Conservation (phyloP, 2,113 vertebrate species). For the Bungarus multicinctus region DNA sequence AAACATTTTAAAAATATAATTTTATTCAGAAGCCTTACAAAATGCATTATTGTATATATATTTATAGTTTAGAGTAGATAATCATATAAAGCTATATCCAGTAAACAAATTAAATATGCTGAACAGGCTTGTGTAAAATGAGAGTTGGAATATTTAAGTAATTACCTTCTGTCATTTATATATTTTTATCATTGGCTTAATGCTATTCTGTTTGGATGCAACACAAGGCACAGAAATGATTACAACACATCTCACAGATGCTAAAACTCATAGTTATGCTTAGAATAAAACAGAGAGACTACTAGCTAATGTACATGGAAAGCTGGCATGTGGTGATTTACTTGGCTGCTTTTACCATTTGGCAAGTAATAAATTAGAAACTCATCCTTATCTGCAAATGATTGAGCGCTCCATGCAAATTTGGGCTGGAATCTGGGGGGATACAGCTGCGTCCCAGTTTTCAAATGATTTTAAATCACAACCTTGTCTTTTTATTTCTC, state of each 20-base stretch:
- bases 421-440: neutral
- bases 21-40: conserved; percentile 52
- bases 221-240: neutral
- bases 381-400: neutral
- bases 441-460: neutral
- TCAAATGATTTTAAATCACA: neutral
- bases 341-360: neutral
- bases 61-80: conserved; percentile 43
- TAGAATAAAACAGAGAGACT: neutral
- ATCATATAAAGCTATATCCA: conserved; percentile 24
- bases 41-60: conserved; percentile 33
- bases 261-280: neutral
- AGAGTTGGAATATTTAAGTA: neutral
- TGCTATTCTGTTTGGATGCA: neutral
- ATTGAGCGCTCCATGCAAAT: neutral
- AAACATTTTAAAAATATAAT: conserved; percentile 44
- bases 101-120: conserved; percentile 21
- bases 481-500: neutral
- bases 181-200: neutral
- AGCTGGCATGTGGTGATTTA: neutral
- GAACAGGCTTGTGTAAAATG: conserved; percentile 27
- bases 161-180: neutral
- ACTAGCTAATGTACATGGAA: neutral
- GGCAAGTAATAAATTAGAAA: neutral
- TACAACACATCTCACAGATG: neutral